phyloP scores from a whole-genome alignment of 2,113 vertebrate species.

The Amphiprion percula region DNA sequence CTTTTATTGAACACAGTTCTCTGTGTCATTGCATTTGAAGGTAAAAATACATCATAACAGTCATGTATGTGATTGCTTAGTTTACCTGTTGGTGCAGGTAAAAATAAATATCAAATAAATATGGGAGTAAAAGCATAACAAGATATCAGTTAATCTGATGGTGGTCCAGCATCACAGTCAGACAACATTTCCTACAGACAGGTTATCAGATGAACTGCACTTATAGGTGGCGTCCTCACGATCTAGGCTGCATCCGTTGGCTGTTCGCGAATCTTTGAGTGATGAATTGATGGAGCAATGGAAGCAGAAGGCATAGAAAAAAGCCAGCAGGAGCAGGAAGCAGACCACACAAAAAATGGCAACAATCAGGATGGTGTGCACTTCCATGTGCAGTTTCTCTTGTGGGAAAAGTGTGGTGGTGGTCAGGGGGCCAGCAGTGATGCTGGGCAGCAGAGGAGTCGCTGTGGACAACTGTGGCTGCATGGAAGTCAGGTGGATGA shows the following conservation, averaged over 20 bases:
- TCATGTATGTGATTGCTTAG: no score
- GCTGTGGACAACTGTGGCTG: conserved; percentile 10
- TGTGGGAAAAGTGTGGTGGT: conserved; percentile 19
- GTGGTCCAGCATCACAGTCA: conserved; percentile 49
- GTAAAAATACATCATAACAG: no score
- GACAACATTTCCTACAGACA: conserved; percentile 74
- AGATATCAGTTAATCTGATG: neutral
- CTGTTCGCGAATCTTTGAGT: conserved; percentile 40
- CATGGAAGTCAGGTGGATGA: conserved; percentile 37
- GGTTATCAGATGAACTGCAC: conserved; percentile 76
- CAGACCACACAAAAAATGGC: conserved; percentile 80
- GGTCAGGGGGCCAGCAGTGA: conserved; percentile 1
- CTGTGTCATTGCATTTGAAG: neutral
- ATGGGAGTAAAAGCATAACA: neutral
- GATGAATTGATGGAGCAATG: conserved; percentile 67
- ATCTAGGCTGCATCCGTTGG: conserved; percentile 57
- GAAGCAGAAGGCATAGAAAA: conserved; percentile 82
- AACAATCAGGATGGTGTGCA: conserved; percentile 75
- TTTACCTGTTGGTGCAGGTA: no score
- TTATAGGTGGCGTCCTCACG: conserved; percentile 81
- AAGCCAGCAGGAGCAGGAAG: conserved; percentile 78
- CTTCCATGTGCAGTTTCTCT: conserved; percentile 62
- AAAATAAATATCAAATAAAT: neutral
- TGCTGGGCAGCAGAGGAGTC: conserved; percentile 1
- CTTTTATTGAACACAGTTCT: conserved; percentile 29